Conservation (phyloP, 2,797 vertebrate species). For the Hapalemur alaotrensis region DNA sequence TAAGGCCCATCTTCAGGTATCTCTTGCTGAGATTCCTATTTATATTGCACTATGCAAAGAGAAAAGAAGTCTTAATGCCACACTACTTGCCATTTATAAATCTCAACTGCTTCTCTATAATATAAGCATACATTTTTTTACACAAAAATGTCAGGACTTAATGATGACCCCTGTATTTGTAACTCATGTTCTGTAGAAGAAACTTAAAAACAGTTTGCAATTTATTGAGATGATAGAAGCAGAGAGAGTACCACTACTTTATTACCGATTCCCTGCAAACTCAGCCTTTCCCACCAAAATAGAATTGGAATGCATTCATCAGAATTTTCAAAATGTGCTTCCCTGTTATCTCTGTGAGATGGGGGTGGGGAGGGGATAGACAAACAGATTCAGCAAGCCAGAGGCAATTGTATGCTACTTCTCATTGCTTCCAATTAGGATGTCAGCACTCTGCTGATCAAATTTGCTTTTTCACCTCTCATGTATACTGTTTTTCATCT, state of each 20-base stretch:
- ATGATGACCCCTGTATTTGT: not conserved
- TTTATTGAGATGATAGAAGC: not conserved
- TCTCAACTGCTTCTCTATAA: not conserved
- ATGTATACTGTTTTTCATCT: not conserved
- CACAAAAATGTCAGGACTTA: not conserved
- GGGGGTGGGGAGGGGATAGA: not conserved
- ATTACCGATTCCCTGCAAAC: constrained; percentile 13
- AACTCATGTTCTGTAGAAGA: not conserved
- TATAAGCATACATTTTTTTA: not conserved
- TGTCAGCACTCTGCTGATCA: not conserved
- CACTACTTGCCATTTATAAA: not conserved
- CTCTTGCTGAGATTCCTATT: not conserved
- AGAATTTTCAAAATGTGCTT: constrained; percentile 49
- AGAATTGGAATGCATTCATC: constrained; percentile 30
- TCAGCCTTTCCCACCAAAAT: constrained; percentile 31
- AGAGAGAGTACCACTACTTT: not conserved
- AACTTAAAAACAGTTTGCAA: not conserved
- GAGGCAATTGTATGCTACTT: not conserved
- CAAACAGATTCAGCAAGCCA: not conserved
- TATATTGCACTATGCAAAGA: not conserved
- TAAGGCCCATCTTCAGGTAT: not conserved
- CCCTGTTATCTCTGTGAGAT: not conserved
- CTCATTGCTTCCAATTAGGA: not conserved
- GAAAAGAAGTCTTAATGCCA: not conserved
- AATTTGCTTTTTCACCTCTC: not conserved